Conservation (phyloP, 2,113 vertebrate genomes). For the Aleadryas rufinucha region DNA sequence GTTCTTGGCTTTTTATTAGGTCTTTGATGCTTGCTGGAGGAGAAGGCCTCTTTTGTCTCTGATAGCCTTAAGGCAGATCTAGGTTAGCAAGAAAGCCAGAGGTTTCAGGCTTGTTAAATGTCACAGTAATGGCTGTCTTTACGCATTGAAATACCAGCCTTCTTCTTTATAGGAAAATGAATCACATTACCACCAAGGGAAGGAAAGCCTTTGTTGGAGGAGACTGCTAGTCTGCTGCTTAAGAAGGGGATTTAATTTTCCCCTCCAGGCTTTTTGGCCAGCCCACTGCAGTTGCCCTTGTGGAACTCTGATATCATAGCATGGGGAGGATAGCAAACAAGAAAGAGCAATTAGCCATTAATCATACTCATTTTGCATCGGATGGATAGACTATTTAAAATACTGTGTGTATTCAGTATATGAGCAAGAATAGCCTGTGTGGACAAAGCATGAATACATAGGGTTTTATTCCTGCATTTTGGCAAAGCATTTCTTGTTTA, state of each 20-base stretch:
- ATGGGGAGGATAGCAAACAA: slow-evolving; percentile 38
- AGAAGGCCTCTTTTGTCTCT: slow-evolving; percentile 84
- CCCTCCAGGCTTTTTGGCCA: slow-evolving; percentile 63
- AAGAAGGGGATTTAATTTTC: slow-evolving; percentile 70
- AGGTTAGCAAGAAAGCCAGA: slow-evolving; percentile 75
- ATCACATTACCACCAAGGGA: slow-evolving; percentile 70
- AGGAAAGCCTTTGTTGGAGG: slow-evolving; percentile 69
- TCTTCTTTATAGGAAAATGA: slow-evolving; percentile 76
- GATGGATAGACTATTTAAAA: slow-evolving; percentile 25
- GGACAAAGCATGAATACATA: neutral
- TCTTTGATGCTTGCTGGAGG: slow-evolving; percentile 84
- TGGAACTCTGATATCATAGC: slow-evolving; percentile 55
- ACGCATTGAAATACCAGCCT: slow-evolving; percentile 79
- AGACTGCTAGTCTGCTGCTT: slow-evolving; percentile 69
- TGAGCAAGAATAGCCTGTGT: neutral
- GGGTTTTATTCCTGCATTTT: neutral
- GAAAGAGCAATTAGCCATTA: slow-evolving; percentile 59
- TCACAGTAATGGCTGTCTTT: slow-evolving; percentile 81
- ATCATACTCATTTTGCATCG: slow-evolving; percentile 47
- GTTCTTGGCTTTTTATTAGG: slow-evolving; percentile 77
- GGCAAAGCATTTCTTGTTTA: neutral
- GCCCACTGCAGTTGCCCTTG: slow-evolving; percentile 56
- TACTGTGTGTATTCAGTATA: neutral
- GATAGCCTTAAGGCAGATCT: slow-evolving; percentile 82
- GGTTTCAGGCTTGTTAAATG: slow-evolving; percentile 83